These are phyloP conservation scores for Montipora cactus DNA, from an alignment of 64 coral and sea anemone species.

Conservation along the genomic window DNA sequence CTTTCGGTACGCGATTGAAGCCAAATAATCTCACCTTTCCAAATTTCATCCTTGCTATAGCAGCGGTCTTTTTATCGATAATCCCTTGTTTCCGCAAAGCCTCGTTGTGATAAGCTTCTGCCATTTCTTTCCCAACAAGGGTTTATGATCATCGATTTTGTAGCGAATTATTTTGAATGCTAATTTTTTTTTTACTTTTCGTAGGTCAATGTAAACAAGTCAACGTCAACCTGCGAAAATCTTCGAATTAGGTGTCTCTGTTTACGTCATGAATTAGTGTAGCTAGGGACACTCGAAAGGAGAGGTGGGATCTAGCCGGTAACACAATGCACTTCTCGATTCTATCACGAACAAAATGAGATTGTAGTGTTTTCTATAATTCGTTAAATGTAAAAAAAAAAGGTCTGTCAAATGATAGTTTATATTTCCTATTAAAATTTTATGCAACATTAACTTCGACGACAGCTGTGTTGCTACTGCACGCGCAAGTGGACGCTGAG, in stretches of 20 bases:
- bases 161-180: not conserved
- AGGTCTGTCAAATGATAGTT: too few relatives aligned
- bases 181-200: not conserved
- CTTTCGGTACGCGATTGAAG: not conserved
- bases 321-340: not conserved
- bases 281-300: too few relatives aligned
- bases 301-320: too few relatives aligned
- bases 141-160: not conserved
- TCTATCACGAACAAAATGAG: too few relatives aligned
- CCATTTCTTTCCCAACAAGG: not conserved
- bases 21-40: not conserved
- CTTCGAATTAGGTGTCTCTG: too few relatives aligned
- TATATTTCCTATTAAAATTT: too few relatives aligned
- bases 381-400: too few relatives aligned
- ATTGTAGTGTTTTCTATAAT: not conserved
- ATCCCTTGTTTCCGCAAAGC: constrained; percentile 36
- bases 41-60: constrained; percentile 7
- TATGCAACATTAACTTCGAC: too few relatives aligned
- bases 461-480: too few relatives aligned
- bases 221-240: not conserved
- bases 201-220: not conserved
- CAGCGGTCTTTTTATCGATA: constrained; percentile 21
- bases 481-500: not conserved
- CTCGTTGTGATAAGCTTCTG: constrained; percentile 49
- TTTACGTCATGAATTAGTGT: too few relatives aligned